Evolutionary conservation across 2,888 invertebrate species (phyloP).

Genomic region (Baronia brevicornis): DNA sequence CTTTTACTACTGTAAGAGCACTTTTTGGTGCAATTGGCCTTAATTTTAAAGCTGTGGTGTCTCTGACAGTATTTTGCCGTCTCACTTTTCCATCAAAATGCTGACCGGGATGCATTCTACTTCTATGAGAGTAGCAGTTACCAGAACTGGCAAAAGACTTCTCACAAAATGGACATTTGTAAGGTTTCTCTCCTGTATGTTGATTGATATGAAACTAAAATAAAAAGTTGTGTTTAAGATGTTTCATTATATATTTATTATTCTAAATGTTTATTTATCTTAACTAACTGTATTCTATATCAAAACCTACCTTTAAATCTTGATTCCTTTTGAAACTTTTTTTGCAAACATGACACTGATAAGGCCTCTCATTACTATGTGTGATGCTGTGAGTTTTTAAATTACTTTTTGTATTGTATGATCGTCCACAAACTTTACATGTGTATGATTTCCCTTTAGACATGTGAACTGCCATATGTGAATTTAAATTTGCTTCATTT

Average conservation of each 20-base stretch:
- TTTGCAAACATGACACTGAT: constrained; percentile 80
- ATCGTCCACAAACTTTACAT: constrained; percentile 81
- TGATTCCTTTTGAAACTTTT: constrained; percentile 84
- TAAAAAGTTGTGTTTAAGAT: too few species aligned
- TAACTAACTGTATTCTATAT: not conserved
- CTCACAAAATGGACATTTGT: constrained; percentile 83
- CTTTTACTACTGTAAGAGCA: constrained; percentile 28
- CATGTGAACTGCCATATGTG: constrained; percentile 72
- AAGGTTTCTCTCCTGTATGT: constrained; percentile 83
- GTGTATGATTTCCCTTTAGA: constrained; percentile 33
- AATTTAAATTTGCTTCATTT: constrained; percentile 76
- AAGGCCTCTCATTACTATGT: constrained; percentile 81
- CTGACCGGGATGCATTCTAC: constrained; percentile 81
- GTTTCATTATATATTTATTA: not conserved
- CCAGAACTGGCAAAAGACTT: constrained; percentile 83
- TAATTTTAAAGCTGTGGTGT: not conserved
- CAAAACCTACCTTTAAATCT: constrained; percentile 77
- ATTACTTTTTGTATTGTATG: constrained; percentile 81
- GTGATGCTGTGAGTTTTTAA: constrained; percentile 81
- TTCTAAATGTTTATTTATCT: not conserved
- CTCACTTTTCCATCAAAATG: constrained; percentile 24
- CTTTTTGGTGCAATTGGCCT: constrained; percentile 14
- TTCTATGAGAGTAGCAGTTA: constrained; percentile 83
- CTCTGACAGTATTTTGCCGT: not conserved
- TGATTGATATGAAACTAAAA: constrained; percentile 83